These are phyloP conservation scores for Brachionus manjavacas DNA, from an alignment of 1,140 invertebrate genomes.

Conservation along the genomic window DNA sequence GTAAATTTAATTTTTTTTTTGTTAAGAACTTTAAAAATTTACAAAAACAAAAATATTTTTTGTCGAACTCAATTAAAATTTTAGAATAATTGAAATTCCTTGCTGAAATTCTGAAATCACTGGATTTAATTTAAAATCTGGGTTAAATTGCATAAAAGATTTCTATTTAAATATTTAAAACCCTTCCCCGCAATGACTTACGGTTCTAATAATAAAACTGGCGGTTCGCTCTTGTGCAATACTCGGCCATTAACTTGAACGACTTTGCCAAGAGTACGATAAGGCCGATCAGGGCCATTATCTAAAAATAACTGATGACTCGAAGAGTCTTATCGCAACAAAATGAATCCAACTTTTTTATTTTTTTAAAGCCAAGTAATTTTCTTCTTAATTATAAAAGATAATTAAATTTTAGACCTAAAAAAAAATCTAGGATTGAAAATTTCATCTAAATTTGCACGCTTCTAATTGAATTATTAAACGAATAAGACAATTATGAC, in stretches of 20 bases:
- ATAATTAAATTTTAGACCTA: constrained; percentile 36
- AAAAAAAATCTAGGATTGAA: constrained; percentile 27
- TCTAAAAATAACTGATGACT: constrained; percentile 3
- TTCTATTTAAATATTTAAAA: constrained; percentile 5
- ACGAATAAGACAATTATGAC: neutral
- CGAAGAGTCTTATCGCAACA: neutral
- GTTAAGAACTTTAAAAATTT: neutral
- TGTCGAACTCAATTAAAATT: constrained; percentile 21
- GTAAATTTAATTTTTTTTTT: constrained; percentile 6
- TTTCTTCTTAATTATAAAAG: constrained; percentile 19
- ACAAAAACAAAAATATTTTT: constrained; percentile 28
- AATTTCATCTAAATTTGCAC: constrained; percentile 14
- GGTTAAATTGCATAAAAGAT: constrained; percentile 30
- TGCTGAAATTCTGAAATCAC: neutral
- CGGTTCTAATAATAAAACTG: constrained; percentile 9
- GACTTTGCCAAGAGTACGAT: neutral
- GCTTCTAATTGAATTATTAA: constrained; percentile 23
- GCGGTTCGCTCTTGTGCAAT: neutral
- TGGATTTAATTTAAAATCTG: constrained; percentile 7
- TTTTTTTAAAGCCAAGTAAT: neutral
- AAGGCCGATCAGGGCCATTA: neutral
- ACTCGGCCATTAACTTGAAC: neutral
- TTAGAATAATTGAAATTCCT: constrained; percentile 16
- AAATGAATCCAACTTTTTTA: neutral
- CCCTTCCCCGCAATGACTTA: neutral